Conservation (phyloP, 2,888 invertebrate genomes). For the Pasiphila rectangulata region DNA sequence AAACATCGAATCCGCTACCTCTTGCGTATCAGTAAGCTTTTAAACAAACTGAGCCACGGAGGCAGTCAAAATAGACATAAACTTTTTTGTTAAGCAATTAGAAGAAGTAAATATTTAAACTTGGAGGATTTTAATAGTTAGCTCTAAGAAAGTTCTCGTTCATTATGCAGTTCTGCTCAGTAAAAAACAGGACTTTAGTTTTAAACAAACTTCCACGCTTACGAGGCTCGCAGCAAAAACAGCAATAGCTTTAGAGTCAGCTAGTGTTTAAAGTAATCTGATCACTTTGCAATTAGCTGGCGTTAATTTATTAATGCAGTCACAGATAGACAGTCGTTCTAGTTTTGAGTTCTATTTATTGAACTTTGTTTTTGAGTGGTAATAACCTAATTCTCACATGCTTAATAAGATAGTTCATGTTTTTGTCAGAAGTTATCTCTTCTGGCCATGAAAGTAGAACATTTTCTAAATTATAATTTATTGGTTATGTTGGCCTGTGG, state of each 20-base stretch:
- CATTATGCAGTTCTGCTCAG: constrained; percentile 11
- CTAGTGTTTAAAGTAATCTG: constrained; percentile 17
- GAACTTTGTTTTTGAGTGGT: too few species aligned
- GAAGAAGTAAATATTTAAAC: not conserved
- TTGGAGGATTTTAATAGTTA: constrained; percentile 3
- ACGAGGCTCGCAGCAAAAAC: constrained; percentile 12
- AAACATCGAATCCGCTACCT: too few species aligned
- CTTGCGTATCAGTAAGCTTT: too few species aligned
- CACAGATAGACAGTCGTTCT: constrained; percentile 1
- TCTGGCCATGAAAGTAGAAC: too few species aligned
- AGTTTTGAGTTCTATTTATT: not conserved
- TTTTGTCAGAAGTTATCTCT: too few species aligned
- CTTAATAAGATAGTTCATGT: too few species aligned
- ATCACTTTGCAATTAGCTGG: constrained; percentile 13
- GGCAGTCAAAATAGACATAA: not conserved
- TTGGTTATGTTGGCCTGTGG: too few species aligned
- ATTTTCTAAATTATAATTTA: too few species aligned
- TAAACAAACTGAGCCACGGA: too few species aligned
- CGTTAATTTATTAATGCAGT: constrained; percentile 5
- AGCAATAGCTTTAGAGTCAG: constrained; percentile 7
- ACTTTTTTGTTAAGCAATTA: not conserved
- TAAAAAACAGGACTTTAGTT: constrained; percentile 10
- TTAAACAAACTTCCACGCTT: constrained; percentile 16
- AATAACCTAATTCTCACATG: too few species aligned
- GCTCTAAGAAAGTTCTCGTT: constrained; percentile 2